A percentile compares a stretch with the other conserved stretches of the same genome.
Conservation (phyloP, 2,888 invertebrate species). For the Cheilosia vernalis region DNA sequence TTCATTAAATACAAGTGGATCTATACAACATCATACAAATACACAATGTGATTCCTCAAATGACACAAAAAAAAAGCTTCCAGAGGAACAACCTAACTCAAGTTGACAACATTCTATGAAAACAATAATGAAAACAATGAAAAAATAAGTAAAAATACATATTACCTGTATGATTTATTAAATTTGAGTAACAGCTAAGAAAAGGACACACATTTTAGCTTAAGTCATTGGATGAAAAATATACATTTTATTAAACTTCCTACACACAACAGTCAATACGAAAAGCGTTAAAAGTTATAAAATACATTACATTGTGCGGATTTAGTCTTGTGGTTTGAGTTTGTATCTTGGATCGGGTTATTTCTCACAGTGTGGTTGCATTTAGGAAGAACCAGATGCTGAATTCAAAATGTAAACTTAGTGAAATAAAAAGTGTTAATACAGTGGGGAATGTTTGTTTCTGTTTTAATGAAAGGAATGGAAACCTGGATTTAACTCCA, state of each 20-base stretch:
- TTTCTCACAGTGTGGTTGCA: background rate
- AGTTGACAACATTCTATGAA: constrained; percentile 11
- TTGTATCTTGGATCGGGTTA: background rate
- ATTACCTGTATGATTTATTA: constrained; percentile 10
- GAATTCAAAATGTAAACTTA: background rate
- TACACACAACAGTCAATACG: constrained; percentile 1
- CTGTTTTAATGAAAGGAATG: no score
- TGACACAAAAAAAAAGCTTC: background rate
- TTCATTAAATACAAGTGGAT: constrained; percentile 16
- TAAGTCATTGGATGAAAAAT: constrained; percentile 15
- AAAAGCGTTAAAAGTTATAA: constrained; percentile 17
- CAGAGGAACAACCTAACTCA: background rate
- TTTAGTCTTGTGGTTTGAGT: constrained; percentile 8
- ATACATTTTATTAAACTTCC: background rate
- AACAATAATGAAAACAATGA: background rate
- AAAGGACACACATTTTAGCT: constrained; percentile 3
- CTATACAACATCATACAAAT: constrained; percentile 32
- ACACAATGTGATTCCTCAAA: constrained; percentile 1
- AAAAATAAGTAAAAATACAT: background rate
- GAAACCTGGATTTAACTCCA: background rate
- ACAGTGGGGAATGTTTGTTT: background rate
- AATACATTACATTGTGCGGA: constrained; percentile 20
- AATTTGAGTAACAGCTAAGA: background rate
- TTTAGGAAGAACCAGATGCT: constrained; percentile 4
- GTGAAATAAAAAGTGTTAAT: background rate